Conservation (phyloP, 2,888 invertebrate genomes). For the Metellina segmentata region DNA sequence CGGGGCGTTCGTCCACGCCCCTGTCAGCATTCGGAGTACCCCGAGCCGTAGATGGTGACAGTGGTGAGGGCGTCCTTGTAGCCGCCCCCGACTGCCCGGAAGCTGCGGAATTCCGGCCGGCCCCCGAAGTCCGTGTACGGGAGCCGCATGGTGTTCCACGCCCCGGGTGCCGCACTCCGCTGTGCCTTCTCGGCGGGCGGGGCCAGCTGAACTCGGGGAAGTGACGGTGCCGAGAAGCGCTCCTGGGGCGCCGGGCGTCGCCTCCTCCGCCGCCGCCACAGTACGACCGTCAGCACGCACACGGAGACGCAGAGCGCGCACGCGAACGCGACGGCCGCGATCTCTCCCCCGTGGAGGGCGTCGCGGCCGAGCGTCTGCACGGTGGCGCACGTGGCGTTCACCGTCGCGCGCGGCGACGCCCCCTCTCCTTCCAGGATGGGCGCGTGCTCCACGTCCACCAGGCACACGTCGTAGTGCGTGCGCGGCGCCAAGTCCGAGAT, state of each 20-base stretch:
- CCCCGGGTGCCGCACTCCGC: background rate
- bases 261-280: slow-evolving; percentile 48
- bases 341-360: slow-evolving; percentile 32
- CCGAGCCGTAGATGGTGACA: slow-evolving; percentile 71
- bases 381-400: slow-evolving; percentile 37
- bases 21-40: slow-evolving; percentile 69
- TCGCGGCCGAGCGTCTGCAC: slow-evolving; percentile 49
- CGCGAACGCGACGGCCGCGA: slow-evolving; percentile 51
- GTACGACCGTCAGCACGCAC: slow-evolving; percentile 28
- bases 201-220: background rate
- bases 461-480: slow-evolving; percentile 67
- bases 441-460: slow-evolving; percentile 58
- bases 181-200: background rate
- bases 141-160: slow-evolving; percentile 61
- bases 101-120: slow-evolving; percentile 50
- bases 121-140: slow-evolving; percentile 41
- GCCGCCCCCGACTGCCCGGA: slow-evolving; percentile 23
- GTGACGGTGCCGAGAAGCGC: background rate
- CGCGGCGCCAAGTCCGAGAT: slow-evolving; percentile 57
- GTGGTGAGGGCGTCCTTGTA: slow-evolving; percentile 67
- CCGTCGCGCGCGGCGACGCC: background rate
- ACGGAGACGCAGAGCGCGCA: slow-evolving; percentile 59
- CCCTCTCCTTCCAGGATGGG: background rate
- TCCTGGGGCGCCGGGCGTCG: background rate
- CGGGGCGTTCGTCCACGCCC: too few relatives aligned